Conservation (phyloP, 2,797 vertebrate species). For the Tapera naevia region DNA sequence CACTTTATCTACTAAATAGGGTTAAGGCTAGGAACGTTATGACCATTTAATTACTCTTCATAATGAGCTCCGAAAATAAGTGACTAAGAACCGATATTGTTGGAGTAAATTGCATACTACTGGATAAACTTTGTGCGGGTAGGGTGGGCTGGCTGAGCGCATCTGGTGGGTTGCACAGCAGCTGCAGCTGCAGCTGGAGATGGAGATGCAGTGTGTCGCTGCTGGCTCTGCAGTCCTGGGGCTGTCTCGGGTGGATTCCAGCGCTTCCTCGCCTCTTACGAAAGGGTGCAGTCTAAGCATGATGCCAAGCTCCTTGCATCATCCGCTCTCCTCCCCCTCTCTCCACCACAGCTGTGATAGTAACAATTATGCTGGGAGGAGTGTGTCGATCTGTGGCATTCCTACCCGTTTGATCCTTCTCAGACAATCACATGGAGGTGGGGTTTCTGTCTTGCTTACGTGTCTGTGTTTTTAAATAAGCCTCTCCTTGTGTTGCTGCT, state of each 20-base stretch:
- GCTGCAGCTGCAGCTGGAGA: background rate
- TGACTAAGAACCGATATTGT: background rate
- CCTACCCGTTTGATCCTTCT: background rate
- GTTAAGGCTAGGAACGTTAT: background rate
- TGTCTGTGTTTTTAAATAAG: background rate
- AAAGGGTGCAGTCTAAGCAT: background rate
- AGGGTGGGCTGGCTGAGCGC: background rate
- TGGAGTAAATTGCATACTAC: background rate
- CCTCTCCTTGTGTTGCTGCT: background rate
- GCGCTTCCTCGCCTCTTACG: background rate
- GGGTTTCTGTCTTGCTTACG: slow-evolving; percentile 39
- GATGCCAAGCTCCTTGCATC: slow-evolving; percentile 48
- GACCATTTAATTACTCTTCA: slow-evolving; percentile 44
- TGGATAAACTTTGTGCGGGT: background rate
- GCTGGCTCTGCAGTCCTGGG: background rate
- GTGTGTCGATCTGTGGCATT: background rate
- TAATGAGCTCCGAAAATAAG: slow-evolving; percentile 46
- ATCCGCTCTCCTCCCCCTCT: background rate
- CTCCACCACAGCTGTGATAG: background rate
- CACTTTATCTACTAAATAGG: slow-evolving; percentile 39
- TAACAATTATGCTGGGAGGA: slow-evolving; percentile 23
- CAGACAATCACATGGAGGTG: background rate
- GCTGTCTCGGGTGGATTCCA: background rate
- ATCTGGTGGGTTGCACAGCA: background rate
- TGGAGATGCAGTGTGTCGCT: background rate